These are phyloP conservation scores for Cepaea hortensis DNA, from an alignment of 2,888 invertebrate genomes.

Conservation along the genomic window DNA sequence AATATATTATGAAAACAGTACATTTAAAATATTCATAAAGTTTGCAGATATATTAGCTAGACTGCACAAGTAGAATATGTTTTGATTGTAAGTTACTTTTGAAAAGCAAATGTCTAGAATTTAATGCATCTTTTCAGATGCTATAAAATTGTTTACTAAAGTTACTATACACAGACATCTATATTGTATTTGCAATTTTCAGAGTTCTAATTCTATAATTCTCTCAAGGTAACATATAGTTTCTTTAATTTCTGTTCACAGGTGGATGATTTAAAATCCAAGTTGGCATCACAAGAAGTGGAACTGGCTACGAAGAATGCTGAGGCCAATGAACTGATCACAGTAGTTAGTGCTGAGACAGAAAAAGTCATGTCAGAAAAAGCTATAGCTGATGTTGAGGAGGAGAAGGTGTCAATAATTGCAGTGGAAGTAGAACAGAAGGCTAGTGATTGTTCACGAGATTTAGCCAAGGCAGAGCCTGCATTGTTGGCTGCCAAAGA, in stretches of 20 bases:
- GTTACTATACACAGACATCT: too few species aligned
- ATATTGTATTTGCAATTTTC: too few species aligned
- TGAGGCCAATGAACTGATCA: slow-evolving; percentile 92
- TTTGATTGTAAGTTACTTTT: too few species aligned
- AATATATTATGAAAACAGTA: too few species aligned
- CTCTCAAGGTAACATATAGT: too few species aligned
- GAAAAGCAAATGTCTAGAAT: too few species aligned
- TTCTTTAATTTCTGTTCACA: slow-evolving; percentile 77
- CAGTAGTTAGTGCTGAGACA: slow-evolving; percentile 94
- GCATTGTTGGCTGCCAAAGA: slow-evolving; percentile 94
- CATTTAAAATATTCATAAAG: too few species aligned
- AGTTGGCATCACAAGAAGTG: slow-evolving; percentile 93
- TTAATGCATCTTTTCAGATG: too few species aligned
- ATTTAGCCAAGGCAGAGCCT: slow-evolving; percentile 94
- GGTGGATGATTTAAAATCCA: slow-evolving; percentile 93
- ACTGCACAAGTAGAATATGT: too few species aligned
- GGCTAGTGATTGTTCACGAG: slow-evolving; percentile 90
- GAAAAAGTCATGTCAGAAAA: slow-evolving; percentile 95
- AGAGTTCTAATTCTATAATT: too few species aligned
- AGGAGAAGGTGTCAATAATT: slow-evolving; percentile 92
- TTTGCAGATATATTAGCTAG: too few species aligned
- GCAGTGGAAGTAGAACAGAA: slow-evolving; percentile 94
- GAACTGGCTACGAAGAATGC: slow-evolving; percentile 95
- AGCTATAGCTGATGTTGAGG: slow-evolving; percentile 90
- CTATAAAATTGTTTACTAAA: too few species aligned